A percentile compares a stretch with the other conserved stretches of the same genome.
phyloP scores from a whole-genome alignment of 2,888 invertebrate species.

The Aromia moschata region DNA sequence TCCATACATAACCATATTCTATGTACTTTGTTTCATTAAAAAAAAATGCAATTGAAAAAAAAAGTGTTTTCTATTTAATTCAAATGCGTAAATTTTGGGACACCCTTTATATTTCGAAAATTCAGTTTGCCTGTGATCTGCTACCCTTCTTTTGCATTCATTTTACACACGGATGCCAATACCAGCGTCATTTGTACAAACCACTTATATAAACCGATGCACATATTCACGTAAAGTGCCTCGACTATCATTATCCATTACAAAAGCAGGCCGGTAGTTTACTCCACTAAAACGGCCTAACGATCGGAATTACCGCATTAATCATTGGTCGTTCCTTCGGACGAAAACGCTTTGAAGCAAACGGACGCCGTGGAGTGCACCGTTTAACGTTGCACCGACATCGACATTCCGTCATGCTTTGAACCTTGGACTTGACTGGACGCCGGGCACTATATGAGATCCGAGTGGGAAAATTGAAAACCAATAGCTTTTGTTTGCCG shows the following conservation, averaged over 20 bases:
- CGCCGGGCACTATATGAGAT: not conserved
- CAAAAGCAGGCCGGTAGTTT: not conserved
- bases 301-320: constrained; percentile 6
- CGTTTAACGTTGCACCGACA: not conserved
- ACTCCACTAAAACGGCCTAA: not conserved
- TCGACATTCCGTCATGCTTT: not conserved
- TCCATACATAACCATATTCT: too few relatives aligned
- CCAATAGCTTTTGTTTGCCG: not conserved
- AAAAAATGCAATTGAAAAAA: too few relatives aligned
- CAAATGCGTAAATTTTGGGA: too few relatives aligned
- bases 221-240: not conserved
- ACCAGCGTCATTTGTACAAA: too few relatives aligned
- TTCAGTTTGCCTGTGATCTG: too few relatives aligned
- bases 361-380: not conserved
- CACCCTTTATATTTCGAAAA: too few relatives aligned
- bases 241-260: not conserved
- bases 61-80: too few relatives aligned
- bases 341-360: constrained; percentile 10
- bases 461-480: not conserved
- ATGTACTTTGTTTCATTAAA: too few relatives aligned
- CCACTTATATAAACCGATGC: too few relatives aligned
- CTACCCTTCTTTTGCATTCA: too few relatives aligned
- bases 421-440: not conserved
- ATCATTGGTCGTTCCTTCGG: constrained; percentile 14
- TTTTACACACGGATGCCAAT: too few relatives aligned